Conservation (phyloP, 1,140 invertebrate species). For the Macrosteles quadrilineatus region DNA sequence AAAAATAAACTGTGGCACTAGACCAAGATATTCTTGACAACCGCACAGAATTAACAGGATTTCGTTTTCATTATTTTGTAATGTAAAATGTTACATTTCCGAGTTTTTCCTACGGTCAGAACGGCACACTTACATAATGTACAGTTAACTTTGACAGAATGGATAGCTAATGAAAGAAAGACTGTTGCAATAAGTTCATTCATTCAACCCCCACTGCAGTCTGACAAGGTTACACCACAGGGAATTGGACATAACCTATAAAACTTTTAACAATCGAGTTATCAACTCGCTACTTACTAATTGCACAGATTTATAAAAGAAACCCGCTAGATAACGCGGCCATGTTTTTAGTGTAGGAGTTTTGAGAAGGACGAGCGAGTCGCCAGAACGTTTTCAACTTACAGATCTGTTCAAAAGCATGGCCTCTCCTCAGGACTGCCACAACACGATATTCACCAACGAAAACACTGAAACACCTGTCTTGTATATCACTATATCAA, state of each 20-base stretch:
- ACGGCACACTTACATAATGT: conserved; percentile 5
- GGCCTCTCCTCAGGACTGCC: neutral
- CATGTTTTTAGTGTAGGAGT: conserved; percentile 28
- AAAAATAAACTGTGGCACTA: conserved; percentile 29
- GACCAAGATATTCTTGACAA: conserved; percentile 29
- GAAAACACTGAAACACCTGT: neutral
- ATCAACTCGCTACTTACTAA: neutral
- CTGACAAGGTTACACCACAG: conserved; percentile 12
- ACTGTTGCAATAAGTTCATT: conserved; percentile 28
- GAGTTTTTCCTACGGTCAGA: neutral
- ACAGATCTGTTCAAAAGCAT: conserved; percentile 7
- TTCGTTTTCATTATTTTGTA: conserved; percentile 28
- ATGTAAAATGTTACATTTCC: neutral
- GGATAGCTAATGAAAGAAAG: neutral
- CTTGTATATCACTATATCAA: neutral
- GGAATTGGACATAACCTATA: conserved; percentile 25
- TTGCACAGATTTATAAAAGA: neutral
- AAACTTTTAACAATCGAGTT: neutral
- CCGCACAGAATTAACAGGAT: conserved; percentile 25
- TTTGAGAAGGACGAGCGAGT: conserved; percentile 23
- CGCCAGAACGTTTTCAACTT: conserved; percentile 22
- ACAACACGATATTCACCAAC: neutral
- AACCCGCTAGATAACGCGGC: neutral
- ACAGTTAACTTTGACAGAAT: conserved; percentile 2
- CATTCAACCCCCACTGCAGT: conserved; percentile 15